Base-by-base conservation (phyloP, 2,888 invertebrate species). In the Alentia gelatinosa region DNA sequence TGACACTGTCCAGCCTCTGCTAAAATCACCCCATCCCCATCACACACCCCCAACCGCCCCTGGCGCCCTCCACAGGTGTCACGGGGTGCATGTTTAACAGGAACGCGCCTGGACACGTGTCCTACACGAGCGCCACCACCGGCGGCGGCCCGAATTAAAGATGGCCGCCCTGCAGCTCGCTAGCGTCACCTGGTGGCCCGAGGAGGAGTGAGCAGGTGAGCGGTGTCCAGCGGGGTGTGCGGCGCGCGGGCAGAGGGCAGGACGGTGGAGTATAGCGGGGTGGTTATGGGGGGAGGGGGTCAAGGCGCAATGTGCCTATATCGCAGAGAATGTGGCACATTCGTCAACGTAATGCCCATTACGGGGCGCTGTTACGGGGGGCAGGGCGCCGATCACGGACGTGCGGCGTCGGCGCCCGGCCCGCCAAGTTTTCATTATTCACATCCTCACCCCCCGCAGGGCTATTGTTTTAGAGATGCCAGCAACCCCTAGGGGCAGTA, bases 391-490 rank as follows among this genome's bases (percentile, higher is more conserved):
- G 68, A 68, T 68, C 68, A 56, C 23, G 56, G 23, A 19, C 74
- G 79, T 12, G 37, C 4, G 37, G 37, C 37, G 79, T 23, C 23
- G 37, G 37, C 7, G 79, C 37, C 35, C 15, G 79, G 79, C 5
- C 79, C 37, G 37, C 19, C 37, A 79, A 37, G 79, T 37, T 79
- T 79, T 79, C 39, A 39, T 79, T 79, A 79, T 35, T 79, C 39
- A 5, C 79, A 5, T 35, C 15, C n/a, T n/a, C 63, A 12, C n/a
- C 79, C 35, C 79, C 79, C 79, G 79, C 79, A 79, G 79, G 79
- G 79, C 79, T 79, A 79, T 79, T 79, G 79, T 79, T 79, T 79
- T 79, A 79, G 79, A 79, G 79, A 79, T 79, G 79, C 37, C 79
- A 39, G 15, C 19, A 39, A 79, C 79, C 79, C 79, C 79, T 37